Conservation (phyloP, 2,113 vertebrate species). For the Ranitomeya imitator region DNA sequence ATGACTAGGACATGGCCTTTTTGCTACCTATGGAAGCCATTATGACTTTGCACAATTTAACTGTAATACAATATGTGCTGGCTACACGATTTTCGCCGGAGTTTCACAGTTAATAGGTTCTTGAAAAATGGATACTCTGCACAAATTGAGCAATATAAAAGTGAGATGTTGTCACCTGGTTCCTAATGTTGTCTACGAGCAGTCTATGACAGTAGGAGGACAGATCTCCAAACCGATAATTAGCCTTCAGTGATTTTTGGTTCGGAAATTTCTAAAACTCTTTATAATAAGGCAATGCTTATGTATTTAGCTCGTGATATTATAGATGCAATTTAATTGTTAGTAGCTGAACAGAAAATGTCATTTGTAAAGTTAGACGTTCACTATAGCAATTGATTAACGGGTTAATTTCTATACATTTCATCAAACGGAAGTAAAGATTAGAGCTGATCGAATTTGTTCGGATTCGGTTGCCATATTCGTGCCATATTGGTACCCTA, state of each 20-base stretch:
- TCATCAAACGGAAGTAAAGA: background rate
- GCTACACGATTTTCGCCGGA: background rate
- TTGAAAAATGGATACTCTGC: constrained; percentile 18
- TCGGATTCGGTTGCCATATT: too few species aligned
- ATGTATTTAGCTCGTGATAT: too few species aligned
- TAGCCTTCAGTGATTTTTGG: background rate
- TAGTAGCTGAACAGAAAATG: too few species aligned
- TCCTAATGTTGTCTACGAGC: background rate
- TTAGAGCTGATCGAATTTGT: too few species aligned
- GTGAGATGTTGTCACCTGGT: background rate
- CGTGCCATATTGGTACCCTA: too few species aligned
- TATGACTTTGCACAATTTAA: background rate
- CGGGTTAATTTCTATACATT: background rate
- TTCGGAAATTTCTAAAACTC: too few species aligned
- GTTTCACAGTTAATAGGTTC: background rate
- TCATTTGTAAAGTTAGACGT: too few species aligned
- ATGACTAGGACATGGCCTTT: background rate
- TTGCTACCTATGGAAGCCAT: background rate
- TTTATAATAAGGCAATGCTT: too few species aligned
- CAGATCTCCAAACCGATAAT: background rate
- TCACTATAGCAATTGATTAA: too few species aligned
- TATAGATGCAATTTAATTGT: too few species aligned
- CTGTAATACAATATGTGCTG: background rate
- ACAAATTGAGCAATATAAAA: background rate
- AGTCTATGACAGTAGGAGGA: background rate